Evolutionary conservation across 2,888 invertebrate genomes (phyloP).

Genomic region (Thymelicus sylvestris): DNA sequence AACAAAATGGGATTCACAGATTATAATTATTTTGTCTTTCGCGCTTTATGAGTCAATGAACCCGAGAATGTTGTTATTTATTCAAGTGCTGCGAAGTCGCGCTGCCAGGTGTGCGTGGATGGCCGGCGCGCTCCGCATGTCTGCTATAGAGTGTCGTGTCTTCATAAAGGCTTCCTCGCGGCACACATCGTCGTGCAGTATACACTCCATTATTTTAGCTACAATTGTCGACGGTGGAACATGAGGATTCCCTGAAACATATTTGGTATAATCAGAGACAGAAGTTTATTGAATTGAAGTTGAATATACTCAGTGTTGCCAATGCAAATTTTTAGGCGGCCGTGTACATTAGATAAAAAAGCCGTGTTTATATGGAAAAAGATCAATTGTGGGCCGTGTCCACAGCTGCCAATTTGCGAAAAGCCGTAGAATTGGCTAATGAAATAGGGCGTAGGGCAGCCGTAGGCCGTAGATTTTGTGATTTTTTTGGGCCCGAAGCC

Average conservation of each 20-base stretch:
- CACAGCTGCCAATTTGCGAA: no score
- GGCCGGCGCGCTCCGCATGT: slow-evolving; percentile 67
- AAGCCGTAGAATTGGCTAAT: no score
- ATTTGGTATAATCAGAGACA: no score
- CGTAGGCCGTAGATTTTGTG: no score
- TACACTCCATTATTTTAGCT: slow-evolving; percentile 91
- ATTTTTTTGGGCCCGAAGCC: no score
- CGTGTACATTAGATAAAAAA: no score
- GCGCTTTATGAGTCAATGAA: slow-evolving; percentile 1
- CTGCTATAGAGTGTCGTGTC: slow-evolving; percentile 76
- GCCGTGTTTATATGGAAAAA: no score
- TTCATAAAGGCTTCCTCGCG: slow-evolving; percentile 74
- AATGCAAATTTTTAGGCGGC: no score
- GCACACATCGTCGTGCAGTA: slow-evolving; percentile 84
- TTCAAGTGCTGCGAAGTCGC: slow-evolving; percentile 48
- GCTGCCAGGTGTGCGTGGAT: slow-evolving; percentile 59
- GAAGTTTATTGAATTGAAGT: no score
- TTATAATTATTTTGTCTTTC: slow-evolving; percentile 12
- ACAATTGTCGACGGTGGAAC: slow-evolving; percentile 92
- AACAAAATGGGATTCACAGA: neutral
- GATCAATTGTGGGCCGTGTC: no score
- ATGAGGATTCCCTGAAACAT: slow-evolving; percentile 88
- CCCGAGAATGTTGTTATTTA: slow-evolving; percentile 10
- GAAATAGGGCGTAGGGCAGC: no score
- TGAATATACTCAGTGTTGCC: no score